Percentiles rank a stretch among this genome's conserved stretches.
Conservation (phyloP, 2,888 invertebrate genomes). For the Orgyia antiqua region DNA sequence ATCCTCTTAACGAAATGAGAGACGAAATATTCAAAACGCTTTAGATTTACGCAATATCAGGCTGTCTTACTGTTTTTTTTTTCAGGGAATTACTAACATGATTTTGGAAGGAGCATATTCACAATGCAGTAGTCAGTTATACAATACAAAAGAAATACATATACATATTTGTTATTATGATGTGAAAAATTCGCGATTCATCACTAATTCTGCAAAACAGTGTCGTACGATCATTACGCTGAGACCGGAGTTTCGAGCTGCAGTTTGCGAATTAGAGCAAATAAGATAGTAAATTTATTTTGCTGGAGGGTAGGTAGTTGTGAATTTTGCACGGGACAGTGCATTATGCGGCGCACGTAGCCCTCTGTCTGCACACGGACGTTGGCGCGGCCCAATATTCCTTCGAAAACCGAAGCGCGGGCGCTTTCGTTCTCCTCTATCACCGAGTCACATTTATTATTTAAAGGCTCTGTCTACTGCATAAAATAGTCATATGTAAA, state of each 20-base stretch:
- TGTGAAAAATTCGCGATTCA: too few species aligned
- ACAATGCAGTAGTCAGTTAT: too few species aligned
- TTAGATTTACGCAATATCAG: too few species aligned
- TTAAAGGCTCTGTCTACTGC: slow-evolving; percentile 54
- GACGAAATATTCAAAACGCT: too few species aligned
- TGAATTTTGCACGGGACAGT: slow-evolving; percentile 70
- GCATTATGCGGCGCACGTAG: slow-evolving; percentile 75
- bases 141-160: too few species aligned
- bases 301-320: slow-evolving; percentile 63
- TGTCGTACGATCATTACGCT: slow-evolving; percentile 40
- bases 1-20: too few species aligned
- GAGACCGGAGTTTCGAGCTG: slow-evolving; percentile 41
- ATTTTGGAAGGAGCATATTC: too few species aligned
- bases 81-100: too few species aligned
- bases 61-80: too few species aligned
- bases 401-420: slow-evolving; percentile 29
- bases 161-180: too few species aligned
- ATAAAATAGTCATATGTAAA: slow-evolving; percentile 44
- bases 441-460: slow-evolving; percentile 67
- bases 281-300: slow-evolving; percentile 75
- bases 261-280: slow-evolving; percentile 67
- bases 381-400: slow-evolving; percentile 41
- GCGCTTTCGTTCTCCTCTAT: slow-evolving; percentile 49
- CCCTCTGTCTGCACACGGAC: slow-evolving; percentile 58
- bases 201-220: slow-evolving; percentile 38